Evolutionary conservation across 2,113 vertebrate genomes (phyloP), one percentile per base, ranked within the genome.

Genomic region (Mandrillus leucophaeus): DNA sequence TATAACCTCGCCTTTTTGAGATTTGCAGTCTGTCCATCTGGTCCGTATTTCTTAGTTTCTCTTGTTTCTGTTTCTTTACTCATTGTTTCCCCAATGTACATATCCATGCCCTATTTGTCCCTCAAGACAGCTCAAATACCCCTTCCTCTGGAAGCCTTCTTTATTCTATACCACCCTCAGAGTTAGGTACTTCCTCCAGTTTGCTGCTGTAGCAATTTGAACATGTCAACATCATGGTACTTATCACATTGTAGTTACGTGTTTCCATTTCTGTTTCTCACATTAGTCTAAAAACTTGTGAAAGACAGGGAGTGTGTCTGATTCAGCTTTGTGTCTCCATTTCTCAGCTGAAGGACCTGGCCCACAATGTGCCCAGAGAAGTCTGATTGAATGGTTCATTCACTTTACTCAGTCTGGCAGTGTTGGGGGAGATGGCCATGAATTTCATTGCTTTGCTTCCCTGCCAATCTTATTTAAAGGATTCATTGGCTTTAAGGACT

Each of bases 401-500:
- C 68, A 61, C 35, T 48, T 64, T 76, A 75, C 70, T 95, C 59
- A 92, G 45, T 78, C 35, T 90, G 83, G 9, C 45, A 64, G 38
- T 88, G 40, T 32, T 81, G 52, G 45, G 52, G 64, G 38, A 59
- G 80, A 68, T n/a, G 38, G 35, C 80, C 87, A 32, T 87, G 90
- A 50, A 94, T 93, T 94, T 90, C 76, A 82, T 95, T 90, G 52
- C 38, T 96, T 88, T 94, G 30, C 25, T 94, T 93, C 40, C 57
- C 48, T 93, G 72, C 23, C 22, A 93, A 0, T 81, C 57, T 92
- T 81, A 93, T 23, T 75, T 61, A 90, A 92, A 88, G 57, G 23
- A 32, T 89, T 95, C 84, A 80, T 85, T 90, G 73, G 27, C 35
- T 90, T 96, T 84, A 72, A 94, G 40, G 70, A 96, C 64, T 97